Evolutionary conservation across 2,888 invertebrate genomes (phyloP), one percentile per base, ranked within the genome.

Genomic region (Lymantria dispar): DNA sequence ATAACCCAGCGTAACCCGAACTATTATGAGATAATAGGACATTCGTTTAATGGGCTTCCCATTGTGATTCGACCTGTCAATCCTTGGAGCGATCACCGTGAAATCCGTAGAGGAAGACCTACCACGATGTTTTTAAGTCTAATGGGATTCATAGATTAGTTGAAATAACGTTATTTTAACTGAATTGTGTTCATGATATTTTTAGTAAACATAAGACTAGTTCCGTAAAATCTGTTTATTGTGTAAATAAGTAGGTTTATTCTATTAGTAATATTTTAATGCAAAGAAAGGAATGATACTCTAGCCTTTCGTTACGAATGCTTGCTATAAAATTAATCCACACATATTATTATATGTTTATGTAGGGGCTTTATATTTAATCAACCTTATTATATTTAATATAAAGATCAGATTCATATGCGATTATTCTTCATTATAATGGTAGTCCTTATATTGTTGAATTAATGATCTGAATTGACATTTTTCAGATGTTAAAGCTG

Each of bases 1-100:
- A 68, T 83, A 84, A 78, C 79, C 78, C 74, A 59, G 70, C 75
- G 78, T 83, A 83, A 84, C 84, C 83, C 77, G 74, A 76, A 73
- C 76, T 76, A 84, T 86, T 85, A 83, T 72, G 72, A 80, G 78
- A 86, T 88, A 87, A 87, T 85, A 70, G 80, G 73, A 61, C 74
- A 72, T 72, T 76, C 66, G 66, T 75, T 71, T 60, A 60, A 61
- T 76, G 63, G 72, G 54, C 41, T 51, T 70, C 63, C 72, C 65
- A 78, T 83, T 84, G 79, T 82, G 61, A 56, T 59, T 64, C 68
- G 70, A 40, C 60, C 78, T 79, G 84, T 85, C 85, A 85, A 81
- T 79, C 78, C 67, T 57, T 47, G 55, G 39, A 55, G 52, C 56
- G 77, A 77, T 75, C 72, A 70, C 79, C 82, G 80, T 83, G 78